Evolutionary conservation across 2,888 invertebrate species (phyloP).

Genomic region (Pandemis cinnamomeana): DNA sequence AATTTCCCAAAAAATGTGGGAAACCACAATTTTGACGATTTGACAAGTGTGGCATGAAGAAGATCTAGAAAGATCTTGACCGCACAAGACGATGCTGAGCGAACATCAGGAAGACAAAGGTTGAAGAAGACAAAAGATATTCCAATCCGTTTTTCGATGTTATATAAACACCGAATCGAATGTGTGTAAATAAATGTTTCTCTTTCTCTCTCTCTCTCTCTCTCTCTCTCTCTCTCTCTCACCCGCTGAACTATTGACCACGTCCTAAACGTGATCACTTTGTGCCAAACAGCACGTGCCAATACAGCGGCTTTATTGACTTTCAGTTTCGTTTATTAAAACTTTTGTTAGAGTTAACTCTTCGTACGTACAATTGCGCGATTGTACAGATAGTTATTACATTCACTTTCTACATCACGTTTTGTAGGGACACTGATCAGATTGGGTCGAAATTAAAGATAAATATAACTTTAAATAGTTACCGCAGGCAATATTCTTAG

Average conservation of each 20-base stretch:
- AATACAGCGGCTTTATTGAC: slow-evolving; percentile 58
- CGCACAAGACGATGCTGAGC: too few species aligned
- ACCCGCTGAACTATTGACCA: slow-evolving; percentile 24
- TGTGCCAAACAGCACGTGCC: slow-evolving; percentile 48
- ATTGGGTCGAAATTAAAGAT: slow-evolving; percentile 38
- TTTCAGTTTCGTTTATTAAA: slow-evolving; percentile 69
- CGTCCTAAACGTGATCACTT: slow-evolving; percentile 52
- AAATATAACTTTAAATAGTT: background rate
- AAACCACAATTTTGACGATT: too few species aligned
- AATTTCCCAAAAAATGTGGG: too few species aligned
- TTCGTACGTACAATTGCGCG: slow-evolving; percentile 53
- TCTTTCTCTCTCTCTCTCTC: too few species aligned
- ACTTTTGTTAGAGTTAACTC: slow-evolving; percentile 58
- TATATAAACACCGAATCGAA: background rate
- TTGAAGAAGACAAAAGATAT: too few species aligned
- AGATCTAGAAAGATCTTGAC: too few species aligned
- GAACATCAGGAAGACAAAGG: too few species aligned
- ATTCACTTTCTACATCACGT: slow-evolving; percentile 69
- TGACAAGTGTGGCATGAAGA: too few species aligned
- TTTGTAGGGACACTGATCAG: slow-evolving; percentile 45
- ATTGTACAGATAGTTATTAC: slow-evolving; percentile 29
- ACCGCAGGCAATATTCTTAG: background rate
- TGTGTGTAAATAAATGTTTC: too few species aligned
- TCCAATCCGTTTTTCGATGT: too few species aligned
- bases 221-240: too few species aligned